A percentile compares a stretch with the other conserved stretches of the same genome.
Conservation (phyloP, 2,888 invertebrate species). For the Aphrophora alni region DNA sequence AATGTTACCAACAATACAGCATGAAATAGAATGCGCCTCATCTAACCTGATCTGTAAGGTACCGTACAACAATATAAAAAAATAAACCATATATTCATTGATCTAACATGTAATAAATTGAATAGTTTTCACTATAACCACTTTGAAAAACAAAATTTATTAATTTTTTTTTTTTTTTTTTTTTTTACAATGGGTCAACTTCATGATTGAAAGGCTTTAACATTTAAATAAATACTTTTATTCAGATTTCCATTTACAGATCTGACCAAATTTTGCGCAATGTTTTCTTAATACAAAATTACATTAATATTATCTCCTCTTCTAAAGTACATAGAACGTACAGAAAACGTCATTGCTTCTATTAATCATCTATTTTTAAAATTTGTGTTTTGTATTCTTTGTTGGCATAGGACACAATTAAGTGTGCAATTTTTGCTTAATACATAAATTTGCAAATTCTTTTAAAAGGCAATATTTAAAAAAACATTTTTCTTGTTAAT, state of each 20-base stretch:
- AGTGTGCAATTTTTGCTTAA: not conserved
- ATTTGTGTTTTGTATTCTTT: not conserved
- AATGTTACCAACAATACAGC: not conserved
- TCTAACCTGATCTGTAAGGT: conserved; percentile 1
- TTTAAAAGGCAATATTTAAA: too few species aligned
- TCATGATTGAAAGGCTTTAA: not conserved
- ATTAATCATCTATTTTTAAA: not conserved
- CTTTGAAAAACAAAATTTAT: not conserved
- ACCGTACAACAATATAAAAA: not conserved
- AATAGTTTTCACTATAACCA: not conserved
- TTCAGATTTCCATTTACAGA: not conserved
- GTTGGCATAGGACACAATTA: not conserved
- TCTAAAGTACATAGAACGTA: not conserved
- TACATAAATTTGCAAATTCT: not conserved
- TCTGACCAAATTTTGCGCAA: conserved; percentile 1
- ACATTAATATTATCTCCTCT: not conserved
- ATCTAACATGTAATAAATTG: not conserved
- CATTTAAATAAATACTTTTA: not conserved
- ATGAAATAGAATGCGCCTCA: not conserved
- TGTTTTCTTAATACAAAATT: not conserved
- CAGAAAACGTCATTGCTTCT: not conserved
- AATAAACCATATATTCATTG: not conserved
- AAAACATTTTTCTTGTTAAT: too few species aligned
- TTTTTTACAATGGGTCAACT: not conserved
- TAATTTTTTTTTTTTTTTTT: not conserved